Conservation (phyloP, 2,113 vertebrate genomes). For the Calyptomena viridis region DNA sequence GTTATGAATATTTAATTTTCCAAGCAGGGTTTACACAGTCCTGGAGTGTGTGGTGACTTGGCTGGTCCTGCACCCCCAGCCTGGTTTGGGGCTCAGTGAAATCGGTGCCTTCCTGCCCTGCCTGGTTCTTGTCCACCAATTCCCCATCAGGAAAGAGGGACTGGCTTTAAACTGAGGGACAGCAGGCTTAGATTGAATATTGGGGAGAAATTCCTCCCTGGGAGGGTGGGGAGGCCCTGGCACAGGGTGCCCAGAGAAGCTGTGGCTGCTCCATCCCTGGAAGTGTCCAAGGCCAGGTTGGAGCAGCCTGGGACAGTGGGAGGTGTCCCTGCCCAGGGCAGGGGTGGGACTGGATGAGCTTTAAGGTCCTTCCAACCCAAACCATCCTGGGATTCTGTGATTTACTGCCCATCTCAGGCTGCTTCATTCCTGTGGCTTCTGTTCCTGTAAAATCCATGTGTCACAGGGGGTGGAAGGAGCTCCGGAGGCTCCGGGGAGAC, state of each 20-base stretch:
- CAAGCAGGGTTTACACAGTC: constrained; percentile 52
- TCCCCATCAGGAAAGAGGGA: neutral
- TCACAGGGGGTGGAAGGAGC: fast-evolving
- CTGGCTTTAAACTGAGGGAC: neutral
- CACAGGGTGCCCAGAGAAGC: neutral
- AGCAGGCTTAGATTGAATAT: neutral
- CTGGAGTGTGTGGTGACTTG: neutral
- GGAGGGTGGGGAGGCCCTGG: neutral
- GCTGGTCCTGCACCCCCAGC: neutral
- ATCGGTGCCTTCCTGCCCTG: neutral
- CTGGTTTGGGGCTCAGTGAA: neutral
- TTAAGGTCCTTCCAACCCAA: neutral
- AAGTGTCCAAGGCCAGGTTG: neutral
- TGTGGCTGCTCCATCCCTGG: neutral
- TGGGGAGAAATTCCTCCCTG: neutral
- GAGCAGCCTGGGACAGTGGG: neutral
- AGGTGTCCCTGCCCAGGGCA: neutral
- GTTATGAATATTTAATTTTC: constrained; percentile 81
- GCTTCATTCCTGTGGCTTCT: neutral
- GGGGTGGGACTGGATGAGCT: neutral
- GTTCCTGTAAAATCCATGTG: neutral
- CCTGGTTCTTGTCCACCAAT: neutral
- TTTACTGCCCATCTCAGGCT: neutral
- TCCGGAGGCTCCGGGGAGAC: neutral
- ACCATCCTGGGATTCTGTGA: neutral